phyloP scores from a whole-genome alignment of 2,113 vertebrate species.

The Phodopus roborovskii region DNA sequence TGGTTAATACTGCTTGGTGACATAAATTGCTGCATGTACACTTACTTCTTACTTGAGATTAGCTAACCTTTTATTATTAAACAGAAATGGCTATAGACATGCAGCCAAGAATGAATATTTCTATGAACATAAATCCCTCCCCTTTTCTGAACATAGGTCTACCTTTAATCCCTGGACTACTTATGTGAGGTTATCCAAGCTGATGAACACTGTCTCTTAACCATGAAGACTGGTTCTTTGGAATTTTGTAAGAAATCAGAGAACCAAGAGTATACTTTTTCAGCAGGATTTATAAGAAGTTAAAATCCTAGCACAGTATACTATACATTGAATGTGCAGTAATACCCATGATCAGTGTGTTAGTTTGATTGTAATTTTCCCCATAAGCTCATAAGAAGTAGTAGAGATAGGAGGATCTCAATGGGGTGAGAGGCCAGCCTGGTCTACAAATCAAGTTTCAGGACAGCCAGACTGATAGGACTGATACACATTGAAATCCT shows the following conservation, averaged over 20 bases:
- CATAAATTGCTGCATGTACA: background rate
- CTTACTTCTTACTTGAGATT: slow-evolving; percentile 10
- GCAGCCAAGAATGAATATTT: background rate
- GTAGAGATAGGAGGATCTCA: no score
- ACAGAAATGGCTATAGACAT: background rate
- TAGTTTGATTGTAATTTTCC: background rate
- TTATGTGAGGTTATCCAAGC: background rate
- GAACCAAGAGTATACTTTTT: background rate
- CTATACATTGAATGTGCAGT: background rate
- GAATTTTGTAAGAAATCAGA: background rate
- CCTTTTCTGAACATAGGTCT: background rate
- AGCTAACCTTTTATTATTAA: background rate
- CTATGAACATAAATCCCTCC: background rate
- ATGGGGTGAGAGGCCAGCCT: no score
- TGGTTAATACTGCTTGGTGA: background rate
- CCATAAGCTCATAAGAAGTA: background rate
- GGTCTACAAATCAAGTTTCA: no score
- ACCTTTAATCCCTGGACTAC: background rate
- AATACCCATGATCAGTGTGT: rapidly evolving
- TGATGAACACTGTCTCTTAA: background rate
- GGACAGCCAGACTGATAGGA: no score
- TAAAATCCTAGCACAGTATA: background rate
- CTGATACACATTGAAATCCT: no score
- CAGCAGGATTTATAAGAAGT: background rate
- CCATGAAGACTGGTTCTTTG: background rate